phyloP scores from a whole-genome alignment of 2,888 invertebrate species.

The Plutella xylostella region DNA sequence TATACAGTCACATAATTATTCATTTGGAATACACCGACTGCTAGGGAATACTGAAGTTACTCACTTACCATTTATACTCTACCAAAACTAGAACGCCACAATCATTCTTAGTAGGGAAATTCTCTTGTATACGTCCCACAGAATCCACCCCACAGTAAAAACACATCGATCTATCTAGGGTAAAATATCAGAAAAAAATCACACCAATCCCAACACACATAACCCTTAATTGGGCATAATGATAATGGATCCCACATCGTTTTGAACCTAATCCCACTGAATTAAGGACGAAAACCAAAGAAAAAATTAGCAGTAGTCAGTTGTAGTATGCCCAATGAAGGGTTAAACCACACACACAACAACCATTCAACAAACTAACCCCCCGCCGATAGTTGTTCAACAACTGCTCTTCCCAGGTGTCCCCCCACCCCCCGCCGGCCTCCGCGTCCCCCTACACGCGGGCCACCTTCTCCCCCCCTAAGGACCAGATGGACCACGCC shows the following conservation, averaged over 20 bases:
- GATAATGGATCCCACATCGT: not conserved
- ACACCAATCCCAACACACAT: too few species aligned
- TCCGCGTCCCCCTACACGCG: conserved; percentile 44
- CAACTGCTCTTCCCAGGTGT: conserved; percentile 41
- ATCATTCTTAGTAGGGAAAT: not conserved
- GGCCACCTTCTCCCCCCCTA: conserved; percentile 34
- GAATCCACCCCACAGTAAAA: too few species aligned
- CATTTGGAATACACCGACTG: not conserved
- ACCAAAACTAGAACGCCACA: not conserved
- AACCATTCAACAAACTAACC: not conserved
- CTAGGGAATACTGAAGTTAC: not conserved
- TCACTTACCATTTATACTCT: not conserved
- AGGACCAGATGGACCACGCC: too few species aligned
- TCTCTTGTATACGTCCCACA: too few species aligned
- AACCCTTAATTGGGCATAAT: too few species aligned
- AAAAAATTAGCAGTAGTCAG: not conserved
- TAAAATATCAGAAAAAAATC: too few species aligned
- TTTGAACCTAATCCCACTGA: not conserved
- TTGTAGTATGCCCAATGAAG: not conserved
- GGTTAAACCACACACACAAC: not conserved
- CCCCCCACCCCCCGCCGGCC: conserved; percentile 43
- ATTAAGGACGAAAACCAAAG: not conserved
- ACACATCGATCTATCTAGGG: too few species aligned
- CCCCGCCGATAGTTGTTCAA: not conserved
- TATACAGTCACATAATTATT: not conserved